phyloP scores from a whole-genome alignment of 2,888 invertebrate species.

The Abscondita cerata region DNA sequence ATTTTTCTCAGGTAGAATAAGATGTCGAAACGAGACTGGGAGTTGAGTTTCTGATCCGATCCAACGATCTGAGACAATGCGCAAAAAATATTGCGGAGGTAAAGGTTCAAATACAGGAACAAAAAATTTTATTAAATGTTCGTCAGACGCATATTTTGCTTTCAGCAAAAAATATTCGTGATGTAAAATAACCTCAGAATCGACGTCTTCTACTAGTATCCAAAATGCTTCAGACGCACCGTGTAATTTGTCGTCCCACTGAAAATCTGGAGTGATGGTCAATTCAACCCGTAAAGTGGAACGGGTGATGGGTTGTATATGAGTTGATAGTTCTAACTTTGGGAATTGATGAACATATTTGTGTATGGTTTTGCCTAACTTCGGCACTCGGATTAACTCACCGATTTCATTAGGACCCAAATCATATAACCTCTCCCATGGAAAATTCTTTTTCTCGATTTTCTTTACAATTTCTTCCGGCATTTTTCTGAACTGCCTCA shows the following conservation, averaged over 20 bases:
- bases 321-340: constrained; percentile 93
- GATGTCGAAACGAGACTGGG: constrained; percentile 96
- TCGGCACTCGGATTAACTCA: constrained; percentile 89
- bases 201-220: constrained; percentile 88
- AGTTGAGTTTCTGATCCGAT: constrained; percentile 94
- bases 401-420: constrained; percentile 97
- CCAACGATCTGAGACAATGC: constrained; percentile 90
- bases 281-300: constrained; percentile 93
- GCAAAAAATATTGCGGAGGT: constrained; percentile 96
- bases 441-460: constrained; percentile 96
- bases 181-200: constrained; percentile 90
- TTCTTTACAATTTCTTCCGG: constrained; percentile 97
- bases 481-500: constrained; percentile 96
- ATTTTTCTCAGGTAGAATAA: constrained; percentile 97
- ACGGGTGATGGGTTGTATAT: constrained; percentile 96
- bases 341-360: constrained; percentile 97
- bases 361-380: constrained; percentile 93
- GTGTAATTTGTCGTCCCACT: constrained; percentile 96
- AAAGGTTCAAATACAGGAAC: constrained; percentile 98
- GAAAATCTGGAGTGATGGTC: constrained; percentile 97
- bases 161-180: constrained; percentile 94
- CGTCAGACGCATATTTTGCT: constrained; percentile 91
- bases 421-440: constrained; percentile 94
- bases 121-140: constrained; percentile 96
- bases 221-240: constrained; percentile 86